Conservation (phyloP, 2,888 invertebrate species). For the Apotomis capreana region DNA sequence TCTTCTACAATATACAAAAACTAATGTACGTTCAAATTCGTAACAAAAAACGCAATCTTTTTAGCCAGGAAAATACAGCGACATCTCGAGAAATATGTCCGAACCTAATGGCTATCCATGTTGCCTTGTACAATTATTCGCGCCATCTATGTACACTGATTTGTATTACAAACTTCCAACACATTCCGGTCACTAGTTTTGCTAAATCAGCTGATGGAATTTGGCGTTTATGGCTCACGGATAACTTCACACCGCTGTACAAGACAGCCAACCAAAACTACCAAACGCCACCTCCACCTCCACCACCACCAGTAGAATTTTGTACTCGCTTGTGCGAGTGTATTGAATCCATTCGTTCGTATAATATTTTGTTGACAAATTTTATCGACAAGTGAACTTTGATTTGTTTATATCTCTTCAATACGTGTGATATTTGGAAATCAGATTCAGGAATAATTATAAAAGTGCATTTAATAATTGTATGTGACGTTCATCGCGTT, state of each 20-base stretch:
- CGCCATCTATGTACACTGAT: conserved; percentile 29
- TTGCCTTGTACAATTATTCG: neutral
- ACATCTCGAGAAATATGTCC: conserved; percentile 17
- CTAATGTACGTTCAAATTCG: too few species aligned
- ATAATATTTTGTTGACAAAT: conserved; percentile 59
- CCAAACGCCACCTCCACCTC: conserved; percentile 33
- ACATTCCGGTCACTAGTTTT: conserved; percentile 44
- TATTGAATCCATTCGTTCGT: conserved; percentile 55
- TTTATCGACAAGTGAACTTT: conserved; percentile 54
- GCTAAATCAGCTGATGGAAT: conserved; percentile 66
- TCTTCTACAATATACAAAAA: too few species aligned
- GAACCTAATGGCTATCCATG: conserved; percentile 3
- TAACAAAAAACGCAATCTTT: too few species aligned
- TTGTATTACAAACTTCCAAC: neutral
- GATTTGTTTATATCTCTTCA: conserved; percentile 46
- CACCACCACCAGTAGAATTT: conserved; percentile 28
- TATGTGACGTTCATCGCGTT: conserved; percentile 55
- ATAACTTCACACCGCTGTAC: conserved; percentile 63
- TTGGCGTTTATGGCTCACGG: conserved; percentile 59
- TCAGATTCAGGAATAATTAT: conserved; percentile 16
- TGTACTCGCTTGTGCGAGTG: conserved; percentile 58
- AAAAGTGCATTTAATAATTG: conserved; percentile 40
- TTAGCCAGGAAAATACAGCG: conserved; percentile 6
- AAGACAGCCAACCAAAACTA: conserved; percentile 50
- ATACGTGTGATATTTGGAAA: conserved; percentile 44